Evolutionary conservation across 2,797 vertebrate genomes (phyloP), one percentile per base, ranked within the genome.

Genomic region (Silurus lanzhouensis): DNA sequence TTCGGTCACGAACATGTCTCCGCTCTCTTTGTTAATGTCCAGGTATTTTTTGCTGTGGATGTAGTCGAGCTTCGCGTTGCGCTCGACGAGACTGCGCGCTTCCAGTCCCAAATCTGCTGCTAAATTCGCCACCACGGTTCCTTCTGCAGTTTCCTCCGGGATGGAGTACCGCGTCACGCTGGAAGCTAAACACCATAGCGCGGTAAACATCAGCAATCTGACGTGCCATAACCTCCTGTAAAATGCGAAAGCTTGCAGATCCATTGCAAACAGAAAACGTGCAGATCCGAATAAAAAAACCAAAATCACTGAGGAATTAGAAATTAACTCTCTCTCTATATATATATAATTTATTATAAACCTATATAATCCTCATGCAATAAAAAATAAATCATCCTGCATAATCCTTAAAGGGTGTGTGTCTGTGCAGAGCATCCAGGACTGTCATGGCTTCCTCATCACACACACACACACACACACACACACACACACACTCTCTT

Each of bases 111-210:
- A 71, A 93, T 96, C 96, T 13, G 92, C 91, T 46, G 95, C 96
- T 81, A 96, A 90, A 88, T 96, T 95, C 67, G 95, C 94, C 81
- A 96, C 93, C 91, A 95, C 93, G 88, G 95, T 94, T 61, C 95
- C 95, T 90, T 92, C 94, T 85, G 95, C 91, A 92, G 95, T 95
- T 90, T 96, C 96, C 90, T 96, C 96, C 67, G 94, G 94, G 81
- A 96, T 93, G n/a, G 95, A 96, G 92, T 96, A 96, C 10, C 95
- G 94, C 66, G 93, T 93, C 83, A 96, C 93, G 81, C 93, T 91
- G 22, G 92, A 92, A 85, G 91, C 91, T 14, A 86, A 85, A 71
- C 91, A 90, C 92, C 94, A 96, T n/a, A 94, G 88, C 58, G 91
- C 90, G 38, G 83, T 52, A 83, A 95, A 91, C 38, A 92, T 52